Conservation (phyloP, 2,113 vertebrate genomes). For the Zosterops hypoxanthus region DNA sequence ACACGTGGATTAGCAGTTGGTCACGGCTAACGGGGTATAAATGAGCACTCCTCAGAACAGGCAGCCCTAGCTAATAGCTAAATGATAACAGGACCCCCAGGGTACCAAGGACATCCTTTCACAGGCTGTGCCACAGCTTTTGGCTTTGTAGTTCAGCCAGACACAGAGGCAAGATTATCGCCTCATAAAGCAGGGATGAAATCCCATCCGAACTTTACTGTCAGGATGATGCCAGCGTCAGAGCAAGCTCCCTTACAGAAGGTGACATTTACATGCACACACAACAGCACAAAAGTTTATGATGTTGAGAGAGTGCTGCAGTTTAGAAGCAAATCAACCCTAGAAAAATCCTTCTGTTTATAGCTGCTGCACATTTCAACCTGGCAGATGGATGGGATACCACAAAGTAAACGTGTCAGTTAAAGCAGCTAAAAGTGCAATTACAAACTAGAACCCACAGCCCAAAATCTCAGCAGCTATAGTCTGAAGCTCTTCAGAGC, state of each 20-base stretch:
- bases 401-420: background rate
- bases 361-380: background rate
- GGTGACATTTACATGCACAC: background rate
- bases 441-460: background rate
- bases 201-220: background rate
- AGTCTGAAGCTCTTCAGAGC: background rate
- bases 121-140: background rate
- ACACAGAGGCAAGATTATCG: background rate
- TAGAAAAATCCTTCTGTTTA: slow-evolving; percentile 8
- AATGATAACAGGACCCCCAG: background rate
- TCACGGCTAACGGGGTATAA: background rate
- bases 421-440: background rate
- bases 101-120: background rate
- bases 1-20: background rate
- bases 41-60: background rate
- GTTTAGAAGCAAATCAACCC: slow-evolving; percentile 4
- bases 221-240: background rate
- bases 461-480: background rate
- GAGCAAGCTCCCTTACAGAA: background rate
- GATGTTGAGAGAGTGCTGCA: background rate
- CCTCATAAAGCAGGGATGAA: slow-evolving; percentile 27
- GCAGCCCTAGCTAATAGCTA: background rate
- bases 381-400: background rate
- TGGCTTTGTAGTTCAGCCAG: background rate
- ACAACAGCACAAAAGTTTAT: background rate